Conservation (phyloP, 2,113 vertebrate species). For the Leucosticte australis region DNA sequence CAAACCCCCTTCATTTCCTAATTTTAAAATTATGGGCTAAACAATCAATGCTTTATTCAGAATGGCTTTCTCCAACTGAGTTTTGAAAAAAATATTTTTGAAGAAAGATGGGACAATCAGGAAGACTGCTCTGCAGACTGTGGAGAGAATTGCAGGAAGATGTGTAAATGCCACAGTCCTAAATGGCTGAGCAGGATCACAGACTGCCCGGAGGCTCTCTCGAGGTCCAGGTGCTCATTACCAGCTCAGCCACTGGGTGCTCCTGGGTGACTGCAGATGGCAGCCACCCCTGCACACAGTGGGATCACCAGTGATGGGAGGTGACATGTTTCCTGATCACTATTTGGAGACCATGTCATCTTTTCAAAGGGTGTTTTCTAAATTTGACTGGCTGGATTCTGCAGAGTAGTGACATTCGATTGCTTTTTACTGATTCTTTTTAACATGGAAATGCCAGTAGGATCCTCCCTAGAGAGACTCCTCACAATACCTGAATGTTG, state of each 20-base stretch:
- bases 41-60: neutral
- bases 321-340: neutral
- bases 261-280: neutral
- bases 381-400: neutral
- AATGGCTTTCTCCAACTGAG: neutral
- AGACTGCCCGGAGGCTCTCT: neutral
- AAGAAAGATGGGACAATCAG: neutral
- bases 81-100: neutral
- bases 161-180: neutral
- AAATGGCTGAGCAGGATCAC: neutral
- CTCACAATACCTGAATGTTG: neutral
- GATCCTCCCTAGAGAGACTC: neutral
- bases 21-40: neutral
- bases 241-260: neutral
- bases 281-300: neutral
- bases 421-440: neutral
- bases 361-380: neutral
- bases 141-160: neutral
- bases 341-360: neutral
- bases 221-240: rapidly evolving
- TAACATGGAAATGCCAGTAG: neutral
- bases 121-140: neutral
- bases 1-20: neutral
- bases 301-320: neutral
- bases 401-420: neutral